Percentiles rank a stretch among this genome's conserved stretches.
Conservation (phyloP, 1,140 invertebrate species). For the Anoplophora glabripennis region DNA sequence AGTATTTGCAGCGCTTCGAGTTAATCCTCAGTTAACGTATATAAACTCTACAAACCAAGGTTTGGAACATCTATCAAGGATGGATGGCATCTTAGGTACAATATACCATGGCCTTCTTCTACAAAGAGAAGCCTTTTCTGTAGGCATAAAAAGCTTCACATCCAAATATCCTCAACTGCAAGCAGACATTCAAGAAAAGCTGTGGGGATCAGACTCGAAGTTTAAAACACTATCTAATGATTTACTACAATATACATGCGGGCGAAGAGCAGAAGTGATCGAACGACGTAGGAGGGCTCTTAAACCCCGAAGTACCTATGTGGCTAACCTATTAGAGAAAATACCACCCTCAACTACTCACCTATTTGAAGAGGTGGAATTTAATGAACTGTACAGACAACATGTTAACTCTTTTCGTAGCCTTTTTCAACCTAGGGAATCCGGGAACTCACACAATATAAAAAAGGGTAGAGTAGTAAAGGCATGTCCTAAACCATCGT, state of each 20-base stretch:
- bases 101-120: not conserved
- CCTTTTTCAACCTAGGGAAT: no score
- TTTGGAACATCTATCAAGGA: no score
- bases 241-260: conserved; percentile 20
- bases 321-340: not conserved
- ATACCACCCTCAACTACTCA: conserved; percentile 12
- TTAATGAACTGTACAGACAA: no score
- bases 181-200: conserved; percentile 11
- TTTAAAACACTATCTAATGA: conserved; percentile 5
- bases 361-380: conserved; percentile 2
- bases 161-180: conserved; percentile 2
- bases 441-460: no score
- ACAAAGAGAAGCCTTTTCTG: no score
- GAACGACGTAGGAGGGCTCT: conserved; percentile 1
- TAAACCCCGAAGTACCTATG: not conserved
- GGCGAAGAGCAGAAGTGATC: conserved; percentile 13
- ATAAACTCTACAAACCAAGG: no score
- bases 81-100: conserved; percentile 28
- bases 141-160: not conserved
- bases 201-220: not conserved
- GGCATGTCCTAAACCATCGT: no score
- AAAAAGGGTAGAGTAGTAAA: no score
- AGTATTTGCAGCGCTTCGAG: no score
- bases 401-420: no score
- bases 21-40: no score